Percentiles rank a stretch among this genome's conserved stretches.
Evolutionary conservation across 2,797 vertebrate genomes (phyloP).

Genomic region (Macrochelys suwanniensis): DNA sequence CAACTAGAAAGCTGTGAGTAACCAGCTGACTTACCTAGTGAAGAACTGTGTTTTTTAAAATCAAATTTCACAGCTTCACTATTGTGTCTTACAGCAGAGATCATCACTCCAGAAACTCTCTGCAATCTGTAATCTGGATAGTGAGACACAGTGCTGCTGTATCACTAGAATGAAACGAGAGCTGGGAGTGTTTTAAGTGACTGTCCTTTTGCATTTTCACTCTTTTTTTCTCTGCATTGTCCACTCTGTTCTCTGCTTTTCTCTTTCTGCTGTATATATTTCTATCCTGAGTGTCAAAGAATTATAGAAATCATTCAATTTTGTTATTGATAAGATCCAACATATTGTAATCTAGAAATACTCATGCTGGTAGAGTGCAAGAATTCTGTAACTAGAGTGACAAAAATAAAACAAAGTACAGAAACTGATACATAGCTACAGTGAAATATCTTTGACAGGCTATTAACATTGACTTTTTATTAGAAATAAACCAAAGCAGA

Average conservation of each 20-base stretch:
- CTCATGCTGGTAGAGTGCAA: background rate
- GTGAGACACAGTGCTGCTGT: background rate
- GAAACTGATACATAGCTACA: background rate
- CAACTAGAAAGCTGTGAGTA: constrained; percentile 97
- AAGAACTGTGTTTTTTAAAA: background rate
- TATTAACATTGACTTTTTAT: background rate
- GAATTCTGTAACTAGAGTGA: background rate
- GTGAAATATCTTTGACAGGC: background rate
- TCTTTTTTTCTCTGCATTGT: background rate
- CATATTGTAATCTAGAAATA: background rate
- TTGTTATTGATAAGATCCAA: background rate
- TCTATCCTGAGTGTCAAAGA: background rate
- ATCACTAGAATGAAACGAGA: background rate
- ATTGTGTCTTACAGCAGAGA: background rate
- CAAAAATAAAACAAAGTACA: background rate
- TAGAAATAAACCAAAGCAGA: background rate
- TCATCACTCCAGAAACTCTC: background rate
- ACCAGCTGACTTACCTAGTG: background rate
- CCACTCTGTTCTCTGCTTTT: background rate
- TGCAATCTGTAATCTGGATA: background rate
- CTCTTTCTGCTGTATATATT: background rate
- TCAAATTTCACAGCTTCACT: background rate
- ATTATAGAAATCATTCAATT: background rate
- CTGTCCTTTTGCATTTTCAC: accelerated
- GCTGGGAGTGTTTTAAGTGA: background rate